Evolutionary conservation across 2,888 invertebrate species (phyloP).

Genomic region (Drosophila barbarae): DNA sequence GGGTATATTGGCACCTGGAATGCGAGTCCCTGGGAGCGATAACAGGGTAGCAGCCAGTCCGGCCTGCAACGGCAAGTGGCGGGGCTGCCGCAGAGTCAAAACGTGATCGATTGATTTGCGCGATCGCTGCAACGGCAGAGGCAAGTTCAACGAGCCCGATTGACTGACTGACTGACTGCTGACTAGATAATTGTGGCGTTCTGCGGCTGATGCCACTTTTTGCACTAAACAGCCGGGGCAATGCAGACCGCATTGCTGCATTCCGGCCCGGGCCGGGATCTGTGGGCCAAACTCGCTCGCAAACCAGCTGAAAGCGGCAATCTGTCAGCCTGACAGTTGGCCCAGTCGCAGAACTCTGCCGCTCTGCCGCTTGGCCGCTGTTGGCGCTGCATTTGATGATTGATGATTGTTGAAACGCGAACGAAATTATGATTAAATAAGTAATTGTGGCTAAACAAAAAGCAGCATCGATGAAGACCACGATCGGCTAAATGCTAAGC

Average conservation of each 20-base stretch:
- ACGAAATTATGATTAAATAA: conserved; percentile 77
- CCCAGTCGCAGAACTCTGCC: conserved; percentile 64
- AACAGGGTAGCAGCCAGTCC: conserved; percentile 14
- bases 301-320: conserved; percentile 70
- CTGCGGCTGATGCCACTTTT: conserved; percentile 57
- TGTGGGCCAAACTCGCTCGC: conserved; percentile 36
- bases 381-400: conserved; percentile 76
- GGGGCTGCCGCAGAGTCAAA: conserved; percentile 59
- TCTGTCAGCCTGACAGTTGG: conserved; percentile 77
- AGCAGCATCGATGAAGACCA: conserved; percentile 48
- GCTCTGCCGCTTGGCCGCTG: conserved; percentile 53
- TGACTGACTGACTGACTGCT: conserved; percentile 74
- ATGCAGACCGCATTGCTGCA: conserved; percentile 52
- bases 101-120: conserved; percentile 79
- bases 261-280: conserved; percentile 61
- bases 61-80: conserved; percentile 30
- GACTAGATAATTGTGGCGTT: conserved; percentile 78
- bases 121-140: conserved; percentile 71
- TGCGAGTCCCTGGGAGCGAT: conserved; percentile 1
- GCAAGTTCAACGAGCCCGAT: conserved; percentile 76
- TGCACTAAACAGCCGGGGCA: conserved; percentile 64
- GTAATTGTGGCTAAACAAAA: conserved; percentile 75
- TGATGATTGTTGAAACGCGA: conserved; percentile 78
- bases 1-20: conserved; percentile 17
- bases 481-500: conserved; percentile 57